A percentile compares a stretch with the other conserved stretches of the same genome.
Conservation (phyloP, 2,113 vertebrate species). For the Tylochromis polylepis region DNA sequence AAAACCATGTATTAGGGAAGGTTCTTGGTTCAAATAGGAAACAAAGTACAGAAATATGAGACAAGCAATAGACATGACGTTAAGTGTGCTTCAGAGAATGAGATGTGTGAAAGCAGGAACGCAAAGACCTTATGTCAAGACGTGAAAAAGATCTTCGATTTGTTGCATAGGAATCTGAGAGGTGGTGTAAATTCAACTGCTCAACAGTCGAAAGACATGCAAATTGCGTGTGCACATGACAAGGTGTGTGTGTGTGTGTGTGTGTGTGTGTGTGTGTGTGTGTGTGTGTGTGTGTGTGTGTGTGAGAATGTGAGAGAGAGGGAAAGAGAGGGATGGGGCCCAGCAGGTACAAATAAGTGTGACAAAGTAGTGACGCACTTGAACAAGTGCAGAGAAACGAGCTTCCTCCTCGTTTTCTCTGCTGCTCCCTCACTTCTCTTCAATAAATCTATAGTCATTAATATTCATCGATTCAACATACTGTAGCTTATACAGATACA, state of each 20-base stretch:
- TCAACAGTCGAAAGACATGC: neutral
- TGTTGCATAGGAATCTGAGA: neutral
- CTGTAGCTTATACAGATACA: neutral
- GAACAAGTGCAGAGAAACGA: neutral
- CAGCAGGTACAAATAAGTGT: constrained; percentile 46
- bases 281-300: neutral
- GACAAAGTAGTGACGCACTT: constrained; percentile 54
- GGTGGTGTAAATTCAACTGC: neutral
- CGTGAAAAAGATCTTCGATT: neutral
- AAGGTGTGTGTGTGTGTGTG: neutral
- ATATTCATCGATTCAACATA: constrained; percentile 39
- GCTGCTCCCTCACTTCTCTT: constrained; percentile 10
- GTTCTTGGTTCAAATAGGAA: neutral
- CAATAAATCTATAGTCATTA: constrained; percentile 25
- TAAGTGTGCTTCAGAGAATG: neutral
- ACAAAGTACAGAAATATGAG: neutral
- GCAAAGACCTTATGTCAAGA: neutral
- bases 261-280: neutral
- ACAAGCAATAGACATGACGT: neutral
- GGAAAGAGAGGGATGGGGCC: neutral
- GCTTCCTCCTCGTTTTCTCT: neutral
- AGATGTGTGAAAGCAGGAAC: constrained; percentile 6
- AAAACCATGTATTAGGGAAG: neutral
- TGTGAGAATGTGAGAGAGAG: neutral
- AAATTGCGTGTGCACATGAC: constrained; percentile 2